Base-by-base conservation (phyloP, 1,140 invertebrate species). In the Gonioctena quinquepunctata region DNA sequence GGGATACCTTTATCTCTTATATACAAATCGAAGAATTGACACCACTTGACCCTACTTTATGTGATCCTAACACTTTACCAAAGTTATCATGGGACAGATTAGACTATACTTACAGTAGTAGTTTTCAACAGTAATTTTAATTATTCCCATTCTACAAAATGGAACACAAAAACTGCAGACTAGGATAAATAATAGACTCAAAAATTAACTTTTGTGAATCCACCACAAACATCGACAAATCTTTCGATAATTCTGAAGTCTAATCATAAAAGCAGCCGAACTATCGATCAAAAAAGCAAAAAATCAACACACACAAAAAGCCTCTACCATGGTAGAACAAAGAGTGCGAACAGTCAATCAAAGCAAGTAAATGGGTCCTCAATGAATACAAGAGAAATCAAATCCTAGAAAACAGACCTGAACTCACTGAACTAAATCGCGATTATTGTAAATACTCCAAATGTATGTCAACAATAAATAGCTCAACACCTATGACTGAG, bases 321-420 rank as follows among this genome's bases (percentile, higher is more conserved):
- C 61, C 61, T 19, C 26, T 63, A 54, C 42, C 64, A 52, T 66
- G 64, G 64, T 54, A 48, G 64, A 56, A 66, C 23, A 22, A 7
- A 8, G 64, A 66, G 23, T 66, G 64, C 16, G 18, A 27, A 6
- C 27, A 50, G 11, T 48, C 64, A 57, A 26, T 66, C 42, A 66
- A 66, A 54, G 8, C 23, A 27, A 66, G 27, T 18, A 66, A 66
- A 66, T 21, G 27, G 22, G 21, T 27, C 23, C 21, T 16, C 19
- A 66, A 56, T 23, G n/a, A 66, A 21, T 52, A 7, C 27, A 66
- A 56, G 56, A 66, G 3, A 18, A 49, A 13, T 2, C 48, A n/a
- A 42, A 66, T 23, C 48, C 23, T 21, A 54, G 48, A 54, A 18
- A 49, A 13, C 42, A 21, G 11, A 49, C 18, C 18, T 42, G 25